Evolutionary conservation across 2,888 invertebrate species (phyloP), one percentile per base, ranked within the genome.

Genomic region (Strigamia maritima): DNA sequence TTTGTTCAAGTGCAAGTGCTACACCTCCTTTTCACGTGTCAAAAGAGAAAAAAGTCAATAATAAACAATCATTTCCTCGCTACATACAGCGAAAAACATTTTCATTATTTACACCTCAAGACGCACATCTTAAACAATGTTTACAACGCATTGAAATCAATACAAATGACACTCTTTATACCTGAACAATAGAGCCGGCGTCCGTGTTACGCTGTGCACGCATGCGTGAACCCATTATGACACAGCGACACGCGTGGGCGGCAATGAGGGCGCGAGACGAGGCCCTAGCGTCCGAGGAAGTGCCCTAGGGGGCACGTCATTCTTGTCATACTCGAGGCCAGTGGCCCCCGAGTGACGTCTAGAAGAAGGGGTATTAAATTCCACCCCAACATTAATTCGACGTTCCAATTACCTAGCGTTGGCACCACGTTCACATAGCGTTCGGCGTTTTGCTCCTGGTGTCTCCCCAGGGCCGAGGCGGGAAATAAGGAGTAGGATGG

Each of bases 111-210:
- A 70, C 70, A 70, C 70, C 14, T 70, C 70, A 70, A 70, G 70
- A 70, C 70, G 70, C 70, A 70, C 70, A 70, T 70, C 70, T 70
- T 70, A 70, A 70, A 70, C 70, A 70, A 70, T 70, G 70, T 70
- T 70, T 70, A 70, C 70, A 70, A 70, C 70, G 70, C 70, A 70
- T 70, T 70, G 70, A 70, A 70, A 70, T 70, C 70, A 70, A 70
- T 70, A 70, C 70, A 70, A 70, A 70, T 70, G 70, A 70, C 70
- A 70, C 70, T 70, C 70, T 70, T 70, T 70, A 70, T 70, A 70
- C 70, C 70, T 70, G 70, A 70, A 70, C 70, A 70, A 70, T 70
- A 70, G 70, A 70, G 70, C 70, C 26, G 70, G 70, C 12, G 70
- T 70, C 70, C 28, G 70, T 70, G 70, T 70, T 70, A 70, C 70